A percentile compares a stretch with the other conserved stretches of the same genome.
phyloP scores from a whole-genome alignment of 2,888 invertebrate species.

The Heliconius charithonia region DNA sequence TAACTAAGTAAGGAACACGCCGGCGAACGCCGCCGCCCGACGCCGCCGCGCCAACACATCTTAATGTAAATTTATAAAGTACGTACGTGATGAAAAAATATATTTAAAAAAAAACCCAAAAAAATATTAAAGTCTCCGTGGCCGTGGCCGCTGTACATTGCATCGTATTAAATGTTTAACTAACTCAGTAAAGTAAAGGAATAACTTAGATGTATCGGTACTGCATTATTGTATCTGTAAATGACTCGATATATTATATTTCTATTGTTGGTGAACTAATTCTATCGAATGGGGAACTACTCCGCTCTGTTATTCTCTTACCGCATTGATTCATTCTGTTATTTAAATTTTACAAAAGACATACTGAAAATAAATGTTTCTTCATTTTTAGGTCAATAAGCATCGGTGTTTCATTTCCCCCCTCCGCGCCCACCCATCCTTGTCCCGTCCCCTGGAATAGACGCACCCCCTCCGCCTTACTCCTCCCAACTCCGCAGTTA shows the following conservation, averaged over 20 bases:
- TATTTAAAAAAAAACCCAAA: conserved; percentile 70
- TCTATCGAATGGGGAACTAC: conserved; percentile 71
- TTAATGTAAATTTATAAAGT: conserved; percentile 82
- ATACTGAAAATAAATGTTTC: conserved; percentile 88
- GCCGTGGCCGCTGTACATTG: conserved; percentile 50
- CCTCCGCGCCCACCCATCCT: conserved; percentile 47
- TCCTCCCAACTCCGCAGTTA: background rate
- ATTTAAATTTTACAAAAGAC: conserved; percentile 86
- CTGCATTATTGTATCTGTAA: conserved; percentile 81
- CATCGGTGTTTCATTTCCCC: conserved; percentile 80
- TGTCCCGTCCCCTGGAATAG: conserved; percentile 19
- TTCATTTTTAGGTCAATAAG: conserved; percentile 89
- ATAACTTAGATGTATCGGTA: conserved; percentile 82
- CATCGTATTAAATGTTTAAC: conserved; percentile 76
- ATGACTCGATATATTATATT: conserved; percentile 82
- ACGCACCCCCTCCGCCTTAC: conserved; percentile 40
- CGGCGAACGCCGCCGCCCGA: conserved; percentile 46
- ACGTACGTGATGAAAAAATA: conserved; percentile 79
- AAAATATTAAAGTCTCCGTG: conserved; percentile 62
- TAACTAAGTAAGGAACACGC: conserved; percentile 78
- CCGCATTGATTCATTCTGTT: conserved; percentile 82
- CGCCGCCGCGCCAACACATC: conserved; percentile 70
- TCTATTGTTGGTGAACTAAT: conserved; percentile 81
- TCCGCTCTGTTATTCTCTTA: conserved; percentile 81
- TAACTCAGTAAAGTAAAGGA: conserved; percentile 76